Evolutionary conservation across 2,113 vertebrate species (phyloP).

Genomic region (Motacilla tschutschensis): DNA sequence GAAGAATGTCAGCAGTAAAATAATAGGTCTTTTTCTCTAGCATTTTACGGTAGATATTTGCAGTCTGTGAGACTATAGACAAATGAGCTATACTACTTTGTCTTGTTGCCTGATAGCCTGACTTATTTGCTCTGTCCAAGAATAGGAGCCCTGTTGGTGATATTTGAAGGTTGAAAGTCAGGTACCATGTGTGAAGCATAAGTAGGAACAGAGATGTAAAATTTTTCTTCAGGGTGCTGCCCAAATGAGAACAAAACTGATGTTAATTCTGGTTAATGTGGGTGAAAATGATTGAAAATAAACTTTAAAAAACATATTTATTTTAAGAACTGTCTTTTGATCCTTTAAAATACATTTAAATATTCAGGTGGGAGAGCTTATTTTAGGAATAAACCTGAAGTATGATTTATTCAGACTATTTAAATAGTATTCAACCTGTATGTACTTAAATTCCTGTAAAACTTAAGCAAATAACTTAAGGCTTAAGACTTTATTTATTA

Average conservation of each 20-base stretch:
- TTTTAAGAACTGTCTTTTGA: background rate
- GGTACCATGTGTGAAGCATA: rapidly evolving
- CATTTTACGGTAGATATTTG: background rate
- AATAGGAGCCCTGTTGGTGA: background rate
- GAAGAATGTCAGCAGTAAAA: background rate
- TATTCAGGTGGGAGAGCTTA: background rate
- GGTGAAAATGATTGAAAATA: background rate
- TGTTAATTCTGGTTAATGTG: background rate
- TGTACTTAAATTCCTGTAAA: background rate
- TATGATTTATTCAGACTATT: background rate
- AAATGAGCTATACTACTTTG: background rate
- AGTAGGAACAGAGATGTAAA: background rate
- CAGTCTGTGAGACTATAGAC: background rate
- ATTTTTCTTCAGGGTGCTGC: background rate
- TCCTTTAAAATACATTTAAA: background rate
- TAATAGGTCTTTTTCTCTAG: background rate
- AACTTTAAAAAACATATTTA: background rate
- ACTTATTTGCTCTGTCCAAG: background rate
- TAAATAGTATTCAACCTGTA: background rate
- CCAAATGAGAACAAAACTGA: background rate
- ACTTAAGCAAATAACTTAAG: background rate
- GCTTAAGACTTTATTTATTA: background rate
- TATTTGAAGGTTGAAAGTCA: background rate
- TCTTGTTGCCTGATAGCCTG: background rate
- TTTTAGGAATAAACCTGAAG: background rate